phyloP scores from a whole-genome alignment of 2,888 invertebrate genomes.

The Tillus elongatus region DNA sequence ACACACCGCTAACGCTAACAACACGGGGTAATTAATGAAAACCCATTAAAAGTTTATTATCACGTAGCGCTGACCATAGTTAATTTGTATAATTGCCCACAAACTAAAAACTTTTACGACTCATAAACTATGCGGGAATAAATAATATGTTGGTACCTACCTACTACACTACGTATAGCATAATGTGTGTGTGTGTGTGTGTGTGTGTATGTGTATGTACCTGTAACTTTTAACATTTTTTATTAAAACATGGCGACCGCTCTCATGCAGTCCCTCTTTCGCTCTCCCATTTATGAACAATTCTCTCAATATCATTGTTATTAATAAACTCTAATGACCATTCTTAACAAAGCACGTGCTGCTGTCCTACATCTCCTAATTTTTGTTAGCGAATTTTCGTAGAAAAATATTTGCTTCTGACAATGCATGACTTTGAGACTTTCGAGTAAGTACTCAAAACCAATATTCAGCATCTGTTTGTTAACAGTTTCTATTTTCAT shows the following conservation, averaged over 20 bases:
- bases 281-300: slow-evolving; percentile 32
- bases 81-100: slow-evolving; percentile 39
- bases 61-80: slow-evolving; percentile 30
- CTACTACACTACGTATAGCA: slow-evolving; percentile 10
- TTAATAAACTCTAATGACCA: slow-evolving; percentile 27
- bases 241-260: slow-evolving; percentile 32
- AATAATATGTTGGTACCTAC: slow-evolving; percentile 33
- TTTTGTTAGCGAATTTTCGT: too few species aligned
- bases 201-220: too few species aligned
- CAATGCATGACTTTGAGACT: too few species aligned
- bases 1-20: too few species aligned
- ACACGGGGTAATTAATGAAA: slow-evolving; percentile 33
- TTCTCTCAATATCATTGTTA: slow-evolving; percentile 28
- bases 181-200: too few species aligned
- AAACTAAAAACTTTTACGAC: slow-evolving; percentile 37
- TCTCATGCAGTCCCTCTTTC: too few species aligned
- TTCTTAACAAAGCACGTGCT: slow-evolving; percentile 29
- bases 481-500: too few species aligned
- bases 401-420: too few species aligned
- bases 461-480: too few species aligned
- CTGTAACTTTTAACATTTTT: slow-evolving; percentile 32
- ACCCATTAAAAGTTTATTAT: slow-evolving; percentile 29
- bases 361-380: too few species aligned
- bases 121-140: slow-evolving; percentile 36
- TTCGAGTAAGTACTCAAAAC: too few species aligned